These are phyloP conservation scores for Syrrhaptes paradoxus DNA, from an alignment of 2,113 vertebrate genomes.

Conservation along the genomic window DNA sequence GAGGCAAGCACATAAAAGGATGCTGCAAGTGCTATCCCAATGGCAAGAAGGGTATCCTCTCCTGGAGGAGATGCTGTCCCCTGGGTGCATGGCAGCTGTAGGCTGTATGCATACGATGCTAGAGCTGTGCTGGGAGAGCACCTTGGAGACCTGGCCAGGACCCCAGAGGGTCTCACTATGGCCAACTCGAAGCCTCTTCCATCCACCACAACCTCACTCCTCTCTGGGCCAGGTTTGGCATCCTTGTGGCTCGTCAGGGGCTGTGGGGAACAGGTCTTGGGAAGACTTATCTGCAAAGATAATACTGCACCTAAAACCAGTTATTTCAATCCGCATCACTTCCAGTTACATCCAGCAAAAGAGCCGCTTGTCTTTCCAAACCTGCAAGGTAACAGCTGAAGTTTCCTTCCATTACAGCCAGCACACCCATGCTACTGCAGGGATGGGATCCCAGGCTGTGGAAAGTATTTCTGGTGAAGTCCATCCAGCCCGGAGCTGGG, in stretches of 20 bases:
- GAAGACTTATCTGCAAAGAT: not conserved
- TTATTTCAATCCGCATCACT: not conserved
- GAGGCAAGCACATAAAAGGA: not conserved
- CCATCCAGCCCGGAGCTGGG: not conserved
- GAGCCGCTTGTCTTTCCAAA: not conserved
- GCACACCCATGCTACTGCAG: not conserved
- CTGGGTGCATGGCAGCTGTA: not conserved
- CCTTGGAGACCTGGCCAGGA: not conserved
- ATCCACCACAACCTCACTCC: not conserved
- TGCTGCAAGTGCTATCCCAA: not conserved
- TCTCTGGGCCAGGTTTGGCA: not conserved
- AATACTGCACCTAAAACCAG: not conserved
- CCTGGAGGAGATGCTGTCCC: not conserved
- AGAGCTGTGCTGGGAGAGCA: not conserved
- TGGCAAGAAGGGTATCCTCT: not conserved
- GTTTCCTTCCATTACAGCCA: not conserved
- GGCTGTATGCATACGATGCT: fast-evolving
- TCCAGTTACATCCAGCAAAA: not conserved
- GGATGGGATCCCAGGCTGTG: not conserved
- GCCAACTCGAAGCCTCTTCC: not conserved
- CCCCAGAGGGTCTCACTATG: not conserved
- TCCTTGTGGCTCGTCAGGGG: not conserved
- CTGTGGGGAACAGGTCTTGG: not conserved
- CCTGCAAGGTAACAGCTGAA: not conserved
- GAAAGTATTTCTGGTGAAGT: not conserved